A percentile compares a stretch with the other conserved stretches of the same genome.
phyloP scores from a whole-genome alignment of 2,797 vertebrate genomes.

The Crypturellus tataupa region DNA sequence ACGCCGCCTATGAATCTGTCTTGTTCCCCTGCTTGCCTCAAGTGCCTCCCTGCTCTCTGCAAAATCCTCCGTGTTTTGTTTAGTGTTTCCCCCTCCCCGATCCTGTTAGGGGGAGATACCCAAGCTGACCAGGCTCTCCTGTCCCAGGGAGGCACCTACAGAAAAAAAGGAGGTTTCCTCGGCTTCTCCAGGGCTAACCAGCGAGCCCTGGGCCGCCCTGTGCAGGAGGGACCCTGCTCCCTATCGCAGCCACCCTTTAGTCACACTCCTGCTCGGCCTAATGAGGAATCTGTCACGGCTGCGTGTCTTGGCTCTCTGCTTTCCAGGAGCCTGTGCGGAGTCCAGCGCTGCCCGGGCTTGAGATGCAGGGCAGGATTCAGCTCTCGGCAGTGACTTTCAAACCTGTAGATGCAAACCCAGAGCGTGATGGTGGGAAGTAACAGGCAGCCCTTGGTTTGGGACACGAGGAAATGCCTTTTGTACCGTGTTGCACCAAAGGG shows the following conservation, averaged over 20 bases:
- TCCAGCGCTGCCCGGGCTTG: neutral
- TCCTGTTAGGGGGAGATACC: neutral
- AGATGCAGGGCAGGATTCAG: neutral
- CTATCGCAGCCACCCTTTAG: neutral
- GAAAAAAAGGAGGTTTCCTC: neutral
- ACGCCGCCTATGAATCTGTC: neutral
- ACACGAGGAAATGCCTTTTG: neutral
- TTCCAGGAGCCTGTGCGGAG: neutral
- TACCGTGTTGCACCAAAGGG: neutral
- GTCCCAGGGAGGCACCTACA: neutral
- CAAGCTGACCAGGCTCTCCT: neutral
- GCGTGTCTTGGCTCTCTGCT: conserved; percentile 9
- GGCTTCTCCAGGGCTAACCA: neutral
- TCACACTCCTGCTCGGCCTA: neutral
- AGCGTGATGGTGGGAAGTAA: neutral
- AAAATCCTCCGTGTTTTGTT: neutral
- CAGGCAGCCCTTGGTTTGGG: neutral
- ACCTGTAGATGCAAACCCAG: neutral
- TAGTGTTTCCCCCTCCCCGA: neutral
- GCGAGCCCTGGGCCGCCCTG: accelerated
- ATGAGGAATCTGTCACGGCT: neutral
- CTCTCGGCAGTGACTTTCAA: neutral
- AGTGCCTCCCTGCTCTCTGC: neutral
- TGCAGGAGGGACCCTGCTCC: neutral
- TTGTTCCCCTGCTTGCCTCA: neutral